phyloP scores from a whole-genome alignment of 2,888 invertebrate species.

The Caenorhabditis sp. region DNA sequence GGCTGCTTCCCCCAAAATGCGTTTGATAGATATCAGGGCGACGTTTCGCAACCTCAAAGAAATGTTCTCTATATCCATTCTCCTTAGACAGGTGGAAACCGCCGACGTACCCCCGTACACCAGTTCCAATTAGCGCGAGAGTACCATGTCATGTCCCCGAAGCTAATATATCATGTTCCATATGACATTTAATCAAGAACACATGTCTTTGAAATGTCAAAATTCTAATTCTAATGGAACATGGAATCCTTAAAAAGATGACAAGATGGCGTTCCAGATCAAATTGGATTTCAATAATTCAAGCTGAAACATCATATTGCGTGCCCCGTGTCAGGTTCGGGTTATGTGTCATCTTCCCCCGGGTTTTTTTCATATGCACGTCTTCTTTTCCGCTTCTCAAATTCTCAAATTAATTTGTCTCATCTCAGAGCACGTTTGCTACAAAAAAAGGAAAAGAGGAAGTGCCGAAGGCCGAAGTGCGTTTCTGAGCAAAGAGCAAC shows the following conservation, averaged over 20 bases:
- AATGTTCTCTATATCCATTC: background rate
- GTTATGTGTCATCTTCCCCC: background rate
- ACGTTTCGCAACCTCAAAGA: no score
- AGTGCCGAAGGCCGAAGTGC: no score
- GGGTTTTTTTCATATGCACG: constrained; percentile 26
- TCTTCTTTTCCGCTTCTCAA: constrained; percentile 14
- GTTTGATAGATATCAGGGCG: no score
- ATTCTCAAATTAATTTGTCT: constrained; percentile 18
- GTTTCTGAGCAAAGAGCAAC: constrained; percentile 2
- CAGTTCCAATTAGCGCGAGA: background rate
- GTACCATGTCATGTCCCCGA: background rate
- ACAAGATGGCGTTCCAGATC: no score
- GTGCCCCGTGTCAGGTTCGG: constrained; percentile 1
- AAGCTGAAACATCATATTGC: constrained; percentile 25
- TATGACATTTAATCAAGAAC: background rate
- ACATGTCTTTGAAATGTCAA: no score
- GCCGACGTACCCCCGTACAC: background rate
- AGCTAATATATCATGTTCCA: background rate
- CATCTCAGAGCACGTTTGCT: no score
- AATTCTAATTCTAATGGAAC: background rate
- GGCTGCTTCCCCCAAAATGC: no score
- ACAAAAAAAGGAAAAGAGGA: no score
- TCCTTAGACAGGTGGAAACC: background rate
- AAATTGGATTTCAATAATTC: background rate
- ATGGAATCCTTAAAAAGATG: no score